Percentiles rank a stretch among this genome's conserved stretches.
phyloP scores from a whole-genome alignment of 2,888 invertebrate species.

The Megastigmus dorsalis region DNA sequence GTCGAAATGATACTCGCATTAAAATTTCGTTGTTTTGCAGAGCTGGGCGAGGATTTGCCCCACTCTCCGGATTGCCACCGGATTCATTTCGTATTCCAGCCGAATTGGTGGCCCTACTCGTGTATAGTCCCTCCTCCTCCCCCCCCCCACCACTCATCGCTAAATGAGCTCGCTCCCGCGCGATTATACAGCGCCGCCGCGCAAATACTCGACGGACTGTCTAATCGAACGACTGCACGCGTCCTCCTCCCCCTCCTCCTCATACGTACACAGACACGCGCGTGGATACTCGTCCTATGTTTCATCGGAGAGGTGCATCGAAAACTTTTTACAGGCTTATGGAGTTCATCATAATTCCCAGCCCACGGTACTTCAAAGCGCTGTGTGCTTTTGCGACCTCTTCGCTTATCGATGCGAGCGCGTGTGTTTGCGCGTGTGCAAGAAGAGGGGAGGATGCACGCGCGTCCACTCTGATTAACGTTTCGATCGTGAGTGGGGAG shows the following conservation, averaged over 20 bases:
- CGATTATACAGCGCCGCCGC: neutral
- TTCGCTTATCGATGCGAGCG: neutral
- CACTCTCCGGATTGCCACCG: neutral
- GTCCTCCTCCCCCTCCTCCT: no score
- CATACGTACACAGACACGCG: no score
- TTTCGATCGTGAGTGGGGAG: constrained; percentile 7
- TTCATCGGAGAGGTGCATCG: no score
- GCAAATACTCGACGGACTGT: neutral
- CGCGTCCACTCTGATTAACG: constrained; percentile 13
- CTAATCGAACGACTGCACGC: no score
- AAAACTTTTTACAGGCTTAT: no score
- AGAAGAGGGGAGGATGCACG: no score
- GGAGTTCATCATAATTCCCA: no score
- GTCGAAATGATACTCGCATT: constrained; percentile 3
- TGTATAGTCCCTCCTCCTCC: no score
- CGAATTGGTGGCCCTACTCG: no score
- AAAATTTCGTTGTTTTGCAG: constrained; percentile 8
- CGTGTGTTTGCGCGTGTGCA: neutral
- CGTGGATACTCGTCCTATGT: no score
- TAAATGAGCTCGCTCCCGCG: constrained; percentile 11
- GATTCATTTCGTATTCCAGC: constrained; percentile 6
- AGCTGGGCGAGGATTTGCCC: neutral
- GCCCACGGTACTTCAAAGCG: no score
- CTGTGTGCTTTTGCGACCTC: no score
- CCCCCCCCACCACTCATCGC: neutral